Evolutionary conservation across 1,140 invertebrate genomes (phyloP).

Genomic region (Dendroctonus valens): DNA sequence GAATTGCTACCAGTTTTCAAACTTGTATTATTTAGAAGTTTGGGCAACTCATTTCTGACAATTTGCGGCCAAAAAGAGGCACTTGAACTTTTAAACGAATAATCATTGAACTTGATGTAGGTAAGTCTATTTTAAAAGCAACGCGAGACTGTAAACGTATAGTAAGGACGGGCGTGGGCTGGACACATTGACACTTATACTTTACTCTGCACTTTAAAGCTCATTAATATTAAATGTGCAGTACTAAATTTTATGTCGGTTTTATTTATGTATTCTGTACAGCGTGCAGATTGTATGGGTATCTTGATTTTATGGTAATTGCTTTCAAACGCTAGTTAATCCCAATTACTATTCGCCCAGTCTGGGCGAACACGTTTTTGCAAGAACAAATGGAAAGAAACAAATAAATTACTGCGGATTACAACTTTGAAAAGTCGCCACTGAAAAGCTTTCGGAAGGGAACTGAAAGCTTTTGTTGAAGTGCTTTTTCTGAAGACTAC

Average conservation of each 20-base stretch:
- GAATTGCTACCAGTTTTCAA: no score
- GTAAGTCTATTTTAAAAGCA: not conserved
- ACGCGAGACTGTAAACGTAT: not conserved
- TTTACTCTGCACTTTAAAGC: conserved; percentile 14
- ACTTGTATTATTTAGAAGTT: no score
- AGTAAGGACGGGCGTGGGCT: conserved; percentile 3
- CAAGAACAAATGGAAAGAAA: no score
- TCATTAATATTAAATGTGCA: conserved; percentile 17
- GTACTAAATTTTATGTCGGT: conserved; percentile 21
- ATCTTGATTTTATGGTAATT: not conserved
- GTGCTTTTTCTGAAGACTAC: no score
- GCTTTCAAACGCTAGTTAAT: not conserved
- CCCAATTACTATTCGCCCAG: no score
- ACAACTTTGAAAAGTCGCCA: no score
- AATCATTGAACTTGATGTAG: conserved; percentile 1
- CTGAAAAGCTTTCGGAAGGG: no score
- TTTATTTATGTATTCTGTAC: conserved; percentile 19
- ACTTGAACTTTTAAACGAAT: conserved; percentile 2
- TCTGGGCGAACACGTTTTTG: no score
- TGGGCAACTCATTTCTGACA: no score
- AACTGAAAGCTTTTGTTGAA: no score
- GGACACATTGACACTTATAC: conserved; percentile 18
- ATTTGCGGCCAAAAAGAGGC: not conserved
- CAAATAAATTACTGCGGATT: no score
- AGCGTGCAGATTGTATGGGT: conserved; percentile 2